A percentile compares a stretch with the other conserved stretches of the same genome.
These are phyloP conservation scores for Dorcus hopei DNA, from an alignment of 2,888 invertebrate species.

Conservation along the genomic window DNA sequence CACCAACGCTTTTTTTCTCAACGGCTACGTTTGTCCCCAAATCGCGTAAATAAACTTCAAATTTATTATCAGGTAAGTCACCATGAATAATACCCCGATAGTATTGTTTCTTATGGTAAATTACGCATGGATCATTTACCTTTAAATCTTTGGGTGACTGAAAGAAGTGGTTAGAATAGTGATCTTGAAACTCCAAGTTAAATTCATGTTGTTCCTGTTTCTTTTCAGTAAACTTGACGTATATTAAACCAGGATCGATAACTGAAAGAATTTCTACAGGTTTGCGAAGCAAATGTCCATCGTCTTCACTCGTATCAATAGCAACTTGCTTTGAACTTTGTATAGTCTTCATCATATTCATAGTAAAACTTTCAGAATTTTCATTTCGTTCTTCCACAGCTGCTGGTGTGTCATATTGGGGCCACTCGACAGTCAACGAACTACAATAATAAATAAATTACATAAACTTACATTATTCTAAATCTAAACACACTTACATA, in stretches of 20 bases:
- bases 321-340: constrained; percentile 8
- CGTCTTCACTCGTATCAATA: constrained; percentile 9
- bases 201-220: constrained; percentile 35
- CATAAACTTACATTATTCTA: not conserved
- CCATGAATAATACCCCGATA: constrained; percentile 59
- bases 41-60: constrained; percentile 65
- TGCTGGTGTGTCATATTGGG: constrained; percentile 35
- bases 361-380: constrained; percentile 19
- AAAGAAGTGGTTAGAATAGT: constrained; percentile 31
- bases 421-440: constrained; percentile 45
- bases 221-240: constrained; percentile 20
- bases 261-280: constrained; percentile 35
- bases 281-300: constrained; percentile 18
- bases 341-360: constrained; percentile 23
- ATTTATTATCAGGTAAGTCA: constrained; percentile 44
- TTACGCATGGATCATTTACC: constrained; percentile 52
- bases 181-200: constrained; percentile 55
- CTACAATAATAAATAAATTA: constrained; percentile 24
- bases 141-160: constrained; percentile 47
- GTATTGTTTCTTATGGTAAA: constrained; percentile 58
- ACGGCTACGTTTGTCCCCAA: constrained; percentile 57
- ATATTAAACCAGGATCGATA: constrained; percentile 38
- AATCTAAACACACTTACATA: constrained; percentile 43
- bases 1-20: constrained; percentile 49
- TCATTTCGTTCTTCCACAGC: constrained; percentile 12